Conservation (phyloP, 1,140 invertebrate genomes). For the Lordiphosa stackelbergi region DNA sequence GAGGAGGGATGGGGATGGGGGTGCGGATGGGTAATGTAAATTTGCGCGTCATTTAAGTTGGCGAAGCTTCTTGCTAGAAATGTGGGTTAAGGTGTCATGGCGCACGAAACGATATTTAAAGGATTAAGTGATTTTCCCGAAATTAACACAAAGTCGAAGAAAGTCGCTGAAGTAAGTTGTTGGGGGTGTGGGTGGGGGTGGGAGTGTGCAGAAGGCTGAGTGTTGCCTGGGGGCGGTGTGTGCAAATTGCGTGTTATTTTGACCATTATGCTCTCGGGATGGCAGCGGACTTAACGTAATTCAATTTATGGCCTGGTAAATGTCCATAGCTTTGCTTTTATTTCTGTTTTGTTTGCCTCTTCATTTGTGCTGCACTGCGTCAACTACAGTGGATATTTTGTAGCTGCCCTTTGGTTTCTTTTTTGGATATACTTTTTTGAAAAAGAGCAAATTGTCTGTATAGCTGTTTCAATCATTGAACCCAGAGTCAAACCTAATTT, state of each 20-base stretch:
- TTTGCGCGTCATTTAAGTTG: constrained; percentile 65
- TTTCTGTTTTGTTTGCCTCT: too few species aligned
- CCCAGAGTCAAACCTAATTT: too few species aligned
- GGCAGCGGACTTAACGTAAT: constrained; percentile 60
- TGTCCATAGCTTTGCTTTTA: too few species aligned
- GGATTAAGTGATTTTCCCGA: constrained; percentile 69
- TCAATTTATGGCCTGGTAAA: constrained; percentile 56
- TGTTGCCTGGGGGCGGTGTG: not conserved
- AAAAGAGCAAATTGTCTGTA: too few species aligned
- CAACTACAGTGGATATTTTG: too few species aligned
- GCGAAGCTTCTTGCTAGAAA: constrained; percentile 8
- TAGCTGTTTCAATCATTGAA: too few species aligned
- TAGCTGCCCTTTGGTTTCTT: too few species aligned
- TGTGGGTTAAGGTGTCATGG: constrained; percentile 55
- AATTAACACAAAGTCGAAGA: constrained; percentile 48
- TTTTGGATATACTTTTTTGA: too few species aligned
- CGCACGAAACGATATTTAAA: constrained; percentile 45
- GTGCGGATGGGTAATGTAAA: constrained; percentile 41
- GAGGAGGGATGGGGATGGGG: not conserved
- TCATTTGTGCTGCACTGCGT: too few species aligned
- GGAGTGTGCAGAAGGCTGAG: too few species aligned
- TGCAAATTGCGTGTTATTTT: constrained; percentile 67
- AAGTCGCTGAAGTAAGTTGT: not conserved
- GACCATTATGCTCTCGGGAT: constrained; percentile 52
- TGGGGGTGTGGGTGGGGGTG: not conserved